Evolutionary conservation across 2,113 vertebrate genomes (phyloP).

Genomic region (Chloroceryle aenea): DNA sequence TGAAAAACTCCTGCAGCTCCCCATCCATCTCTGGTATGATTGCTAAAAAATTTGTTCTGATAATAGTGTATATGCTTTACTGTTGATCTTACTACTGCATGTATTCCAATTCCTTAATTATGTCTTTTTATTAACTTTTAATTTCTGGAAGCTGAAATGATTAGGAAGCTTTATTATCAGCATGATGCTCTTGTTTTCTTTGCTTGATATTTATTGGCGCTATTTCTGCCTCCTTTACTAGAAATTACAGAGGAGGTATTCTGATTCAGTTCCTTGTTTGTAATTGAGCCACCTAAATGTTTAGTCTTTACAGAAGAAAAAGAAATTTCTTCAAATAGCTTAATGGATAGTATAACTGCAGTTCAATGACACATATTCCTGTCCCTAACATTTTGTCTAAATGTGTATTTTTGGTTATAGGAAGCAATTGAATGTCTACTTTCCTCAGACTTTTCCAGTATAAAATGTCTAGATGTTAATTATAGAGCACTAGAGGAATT

Average conservation of each 20-base stretch:
- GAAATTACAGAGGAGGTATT: not conserved
- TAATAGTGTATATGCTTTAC: not conserved
- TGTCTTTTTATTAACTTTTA: not conserved
- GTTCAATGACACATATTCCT: not conserved
- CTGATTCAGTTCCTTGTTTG: not conserved
- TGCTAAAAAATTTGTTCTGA: not conserved
- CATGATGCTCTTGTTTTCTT: not conserved
- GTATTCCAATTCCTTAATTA: conserved; percentile 3
- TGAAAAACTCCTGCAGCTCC: not conserved
- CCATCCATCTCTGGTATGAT: not conserved
- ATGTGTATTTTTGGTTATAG: not conserved
- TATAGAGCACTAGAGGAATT: conserved; percentile 44
- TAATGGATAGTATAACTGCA: not conserved
- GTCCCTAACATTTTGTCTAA: not conserved
- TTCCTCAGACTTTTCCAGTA: conserved; percentile 49
- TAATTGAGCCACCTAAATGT: not conserved
- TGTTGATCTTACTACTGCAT: not conserved
- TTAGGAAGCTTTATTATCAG: not conserved
- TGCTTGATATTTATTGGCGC: not conserved
- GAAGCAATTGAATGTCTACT: conserved; percentile 6
- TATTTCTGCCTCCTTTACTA: not conserved
- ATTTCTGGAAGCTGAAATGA: not conserved
- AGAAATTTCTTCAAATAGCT: not conserved
- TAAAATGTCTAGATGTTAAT: conserved; percentile 63
- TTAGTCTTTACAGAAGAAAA: not conserved